Evolutionary conservation across 2,113 vertebrate genomes (phyloP).

Genomic region (Neopipo cinnamomea): DNA sequence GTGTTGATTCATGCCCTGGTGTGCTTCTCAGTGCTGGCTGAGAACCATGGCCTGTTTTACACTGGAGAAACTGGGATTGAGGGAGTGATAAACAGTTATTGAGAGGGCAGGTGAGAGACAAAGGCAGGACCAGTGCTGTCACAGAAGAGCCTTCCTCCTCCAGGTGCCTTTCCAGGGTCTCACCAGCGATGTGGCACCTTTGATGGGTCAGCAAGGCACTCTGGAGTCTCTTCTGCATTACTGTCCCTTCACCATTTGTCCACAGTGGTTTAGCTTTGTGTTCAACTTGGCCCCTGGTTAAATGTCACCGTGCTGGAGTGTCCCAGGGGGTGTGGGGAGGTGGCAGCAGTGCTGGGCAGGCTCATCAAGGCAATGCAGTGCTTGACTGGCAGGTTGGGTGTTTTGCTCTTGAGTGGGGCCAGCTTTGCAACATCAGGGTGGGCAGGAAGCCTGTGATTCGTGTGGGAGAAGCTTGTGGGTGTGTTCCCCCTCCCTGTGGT

Average conservation of each 20-base stretch:
- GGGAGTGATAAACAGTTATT: not conserved
- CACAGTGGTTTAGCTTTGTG: not conserved
- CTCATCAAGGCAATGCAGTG: not conserved
- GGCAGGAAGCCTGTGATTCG: not conserved
- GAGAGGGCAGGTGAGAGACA: not conserved
- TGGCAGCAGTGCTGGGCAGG: not conserved
- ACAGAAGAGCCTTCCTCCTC: not conserved
- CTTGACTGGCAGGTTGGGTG: not conserved
- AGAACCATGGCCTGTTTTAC: not conserved
- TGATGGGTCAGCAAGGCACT: not conserved
- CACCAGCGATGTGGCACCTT: not conserved
- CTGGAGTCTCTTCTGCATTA: not conserved
- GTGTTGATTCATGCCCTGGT: not conserved
- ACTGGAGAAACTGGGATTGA: not conserved
- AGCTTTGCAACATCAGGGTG: not conserved
- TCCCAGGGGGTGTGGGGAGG: not conserved
- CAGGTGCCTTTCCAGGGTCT: not conserved
- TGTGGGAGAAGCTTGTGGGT: not conserved
- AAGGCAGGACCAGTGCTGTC: not conserved
- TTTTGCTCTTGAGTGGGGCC: not conserved
- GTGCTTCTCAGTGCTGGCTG: not conserved
- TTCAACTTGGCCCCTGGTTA: not conserved
- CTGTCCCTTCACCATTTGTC: not conserved
- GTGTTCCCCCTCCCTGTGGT: not conserved
- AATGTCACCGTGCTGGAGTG: fast-evolving